phyloP scores from a whole-genome alignment of 2,113 vertebrate genomes.

The Melierax canorus region DNA sequence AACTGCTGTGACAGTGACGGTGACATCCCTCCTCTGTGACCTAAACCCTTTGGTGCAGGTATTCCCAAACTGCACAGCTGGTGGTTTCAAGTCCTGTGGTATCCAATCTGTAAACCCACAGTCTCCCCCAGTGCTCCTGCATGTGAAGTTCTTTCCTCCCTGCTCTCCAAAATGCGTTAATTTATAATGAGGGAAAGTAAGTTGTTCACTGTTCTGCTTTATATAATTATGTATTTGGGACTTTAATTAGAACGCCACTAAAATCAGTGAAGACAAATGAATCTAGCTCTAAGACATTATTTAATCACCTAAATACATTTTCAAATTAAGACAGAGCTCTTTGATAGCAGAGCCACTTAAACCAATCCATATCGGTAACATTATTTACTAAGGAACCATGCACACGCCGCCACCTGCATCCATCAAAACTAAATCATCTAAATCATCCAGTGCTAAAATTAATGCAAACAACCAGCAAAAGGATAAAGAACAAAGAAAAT shows the following conservation, averaged over 20 bases:
- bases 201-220: slow-evolving; percentile 15
- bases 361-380: slow-evolving; percentile 5
- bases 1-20: not conserved
- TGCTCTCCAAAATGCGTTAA: not conserved
- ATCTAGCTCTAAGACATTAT: slow-evolving; percentile 37
- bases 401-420: slow-evolving; percentile 33
- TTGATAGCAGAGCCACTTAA: slow-evolving; percentile 52
- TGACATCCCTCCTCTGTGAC: not conserved
- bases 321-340: slow-evolving; percentile 47
- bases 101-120: not conserved
- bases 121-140: not conserved
- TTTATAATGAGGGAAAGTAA: not conserved
- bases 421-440: slow-evolving; percentile 27
- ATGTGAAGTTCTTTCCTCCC: not conserved
- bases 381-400: slow-evolving; percentile 41
- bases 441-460: slow-evolving; percentile 59
- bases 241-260: slow-evolving; percentile 14
- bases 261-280: slow-evolving; percentile 41
- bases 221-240: slow-evolving; percentile 24
- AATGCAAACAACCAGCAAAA: slow-evolving; percentile 42
- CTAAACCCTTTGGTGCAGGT: not conserved
- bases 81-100: not conserved
- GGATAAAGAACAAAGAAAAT: slow-evolving; percentile 59
- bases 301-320: slow-evolving; percentile 50
- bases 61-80: not conserved